phyloP scores from a whole-genome alignment of 2,888 invertebrate species.

The Leucania comma region DNA sequence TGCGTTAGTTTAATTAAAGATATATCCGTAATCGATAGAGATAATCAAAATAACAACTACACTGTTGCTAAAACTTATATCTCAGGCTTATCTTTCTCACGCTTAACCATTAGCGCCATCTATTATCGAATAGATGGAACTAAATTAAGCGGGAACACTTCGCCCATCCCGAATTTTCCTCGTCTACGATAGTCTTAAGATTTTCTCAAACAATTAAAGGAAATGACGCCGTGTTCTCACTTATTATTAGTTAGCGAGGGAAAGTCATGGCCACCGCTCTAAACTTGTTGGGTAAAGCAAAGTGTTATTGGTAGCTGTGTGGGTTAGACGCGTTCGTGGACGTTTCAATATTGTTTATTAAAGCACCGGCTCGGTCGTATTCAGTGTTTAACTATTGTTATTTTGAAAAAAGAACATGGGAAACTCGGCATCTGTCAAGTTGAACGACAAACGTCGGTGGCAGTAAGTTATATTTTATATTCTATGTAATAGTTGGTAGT shows the following conservation, averaged over 20 bases:
- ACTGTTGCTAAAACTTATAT: neutral
- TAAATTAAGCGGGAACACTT: slow-evolving; percentile 35
- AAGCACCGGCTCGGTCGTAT: slow-evolving; percentile 47
- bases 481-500: neutral
- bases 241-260: slow-evolving; percentile 71
- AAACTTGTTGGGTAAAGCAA: slow-evolving; percentile 65
- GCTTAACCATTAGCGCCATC: slow-evolving; percentile 50
- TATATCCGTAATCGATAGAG: slow-evolving; percentile 5
- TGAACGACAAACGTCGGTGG: slow-evolving; percentile 86
- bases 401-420: slow-evolving; percentile 75
- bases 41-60: neutral
- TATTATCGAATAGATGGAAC: slow-evolving; percentile 45
- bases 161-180: slow-evolving; percentile 43
- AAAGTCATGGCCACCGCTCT: slow-evolving; percentile 84
- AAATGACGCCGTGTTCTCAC: slow-evolving; percentile 69
- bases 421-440: slow-evolving; percentile 85
- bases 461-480: slow-evolving; percentile 78
- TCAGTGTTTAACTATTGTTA: slow-evolving; percentile 53
- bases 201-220: slow-evolving; percentile 66
- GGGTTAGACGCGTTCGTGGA: slow-evolving; percentile 73
- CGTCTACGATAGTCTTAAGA: neutral
- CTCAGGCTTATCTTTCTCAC: neutral
- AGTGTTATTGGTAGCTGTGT: slow-evolving; percentile 73
- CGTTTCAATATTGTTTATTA: slow-evolving; percentile 54
- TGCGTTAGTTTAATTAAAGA: neutral